phyloP scores from a whole-genome alignment of 2,888 invertebrate species.

The Drymonia ruficornis region DNA sequence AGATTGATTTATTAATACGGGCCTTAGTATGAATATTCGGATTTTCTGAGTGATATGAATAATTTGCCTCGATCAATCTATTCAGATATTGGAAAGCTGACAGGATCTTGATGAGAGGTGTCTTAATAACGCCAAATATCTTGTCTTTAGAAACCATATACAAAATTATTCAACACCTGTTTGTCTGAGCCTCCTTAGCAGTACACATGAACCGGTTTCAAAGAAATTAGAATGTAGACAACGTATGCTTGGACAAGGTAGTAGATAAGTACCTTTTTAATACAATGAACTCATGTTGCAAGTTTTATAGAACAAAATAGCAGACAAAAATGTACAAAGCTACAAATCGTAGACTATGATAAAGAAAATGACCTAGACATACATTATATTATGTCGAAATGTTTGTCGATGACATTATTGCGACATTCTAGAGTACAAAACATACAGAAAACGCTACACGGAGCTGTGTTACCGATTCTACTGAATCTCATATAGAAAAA shows the following conservation, averaged over 20 bases:
- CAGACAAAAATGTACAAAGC: not conserved
- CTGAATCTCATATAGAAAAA: no score
- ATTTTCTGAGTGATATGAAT: not conserved
- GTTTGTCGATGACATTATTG: conserved; percentile 27
- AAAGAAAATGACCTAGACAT: conserved; percentile 37
- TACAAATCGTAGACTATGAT: conserved; percentile 10
- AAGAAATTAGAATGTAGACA: conserved; percentile 1
- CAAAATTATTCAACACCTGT: not conserved
- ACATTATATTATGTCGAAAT: conserved; percentile 26
- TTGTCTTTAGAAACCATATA: not conserved
- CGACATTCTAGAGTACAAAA: conserved; percentile 11
- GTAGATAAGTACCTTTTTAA: not conserved
- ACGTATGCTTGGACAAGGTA: not conserved
- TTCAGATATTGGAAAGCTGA: conserved; percentile 1
- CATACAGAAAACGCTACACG: not conserved
- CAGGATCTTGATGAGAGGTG: not conserved
- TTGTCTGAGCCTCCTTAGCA: not conserved
- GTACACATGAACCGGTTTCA: not conserved
- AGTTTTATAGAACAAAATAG: not conserved
- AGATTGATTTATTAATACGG: no score
- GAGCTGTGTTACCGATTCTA: not conserved
- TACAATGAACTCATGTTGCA: not conserved
- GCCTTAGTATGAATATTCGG: no score
- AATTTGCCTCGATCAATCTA: not conserved
- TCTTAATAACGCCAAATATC: not conserved